These are phyloP conservation scores for Ailurus styani DNA, from an alignment of 2,113 vertebrate genomes.

Conservation along the genomic window DNA sequence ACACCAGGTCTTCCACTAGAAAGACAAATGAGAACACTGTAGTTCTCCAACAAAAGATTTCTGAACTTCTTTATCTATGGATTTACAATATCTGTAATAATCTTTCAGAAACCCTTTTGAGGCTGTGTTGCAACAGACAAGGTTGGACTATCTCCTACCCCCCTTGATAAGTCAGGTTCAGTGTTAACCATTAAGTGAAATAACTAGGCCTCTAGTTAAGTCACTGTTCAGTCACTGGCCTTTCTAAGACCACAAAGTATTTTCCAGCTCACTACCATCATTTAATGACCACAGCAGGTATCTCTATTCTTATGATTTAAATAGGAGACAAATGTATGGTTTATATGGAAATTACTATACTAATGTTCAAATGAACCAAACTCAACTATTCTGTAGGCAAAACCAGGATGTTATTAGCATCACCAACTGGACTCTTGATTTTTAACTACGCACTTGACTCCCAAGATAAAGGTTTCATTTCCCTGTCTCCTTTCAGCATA, in stretches of 20 bases:
- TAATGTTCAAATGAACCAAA: neutral
- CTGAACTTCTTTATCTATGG: neutral
- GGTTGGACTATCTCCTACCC: neutral
- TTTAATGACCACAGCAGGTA: neutral
- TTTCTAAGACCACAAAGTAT: neutral
- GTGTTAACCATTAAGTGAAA: neutral
- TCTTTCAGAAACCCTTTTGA: neutral
- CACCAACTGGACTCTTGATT: neutral
- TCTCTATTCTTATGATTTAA: neutral
- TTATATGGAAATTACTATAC: neutral
- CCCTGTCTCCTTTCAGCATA: neutral
- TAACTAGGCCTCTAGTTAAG: neutral
- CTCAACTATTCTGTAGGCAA: neutral
- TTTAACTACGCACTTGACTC: neutral
- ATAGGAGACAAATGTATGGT: neutral
- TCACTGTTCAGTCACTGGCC: neutral
- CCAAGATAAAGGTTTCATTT: neutral
- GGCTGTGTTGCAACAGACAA: neutral
- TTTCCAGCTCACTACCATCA: neutral
- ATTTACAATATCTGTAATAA: neutral
- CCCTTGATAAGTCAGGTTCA: neutral
- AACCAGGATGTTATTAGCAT: neutral
- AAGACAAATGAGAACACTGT: neutral
- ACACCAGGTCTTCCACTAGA: neutral
- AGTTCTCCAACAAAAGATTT: neutral